phyloP scores from a whole-genome alignment of 2,797 vertebrate genomes.

The Liparis tanakae region DNA sequence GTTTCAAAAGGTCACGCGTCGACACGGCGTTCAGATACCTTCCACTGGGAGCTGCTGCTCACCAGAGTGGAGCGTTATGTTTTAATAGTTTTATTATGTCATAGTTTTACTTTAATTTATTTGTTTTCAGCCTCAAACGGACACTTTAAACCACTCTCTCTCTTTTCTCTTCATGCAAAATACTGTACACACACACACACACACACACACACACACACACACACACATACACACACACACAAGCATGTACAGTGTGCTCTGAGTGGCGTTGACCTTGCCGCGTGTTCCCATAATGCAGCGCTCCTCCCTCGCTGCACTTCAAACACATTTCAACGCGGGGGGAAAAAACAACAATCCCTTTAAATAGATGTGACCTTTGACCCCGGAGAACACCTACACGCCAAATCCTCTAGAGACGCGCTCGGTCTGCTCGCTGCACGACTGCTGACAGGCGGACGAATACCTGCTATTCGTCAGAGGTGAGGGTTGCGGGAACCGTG shows the following conservation, averaged over 20 bases:
- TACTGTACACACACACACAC: not conserved
- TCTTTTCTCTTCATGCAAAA: not conserved
- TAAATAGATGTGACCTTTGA: conserved; percentile 82
- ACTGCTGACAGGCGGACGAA: conserved; percentile 45
- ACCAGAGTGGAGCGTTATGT: no score
- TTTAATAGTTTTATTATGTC: no score
- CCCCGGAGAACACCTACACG: conserved; percentile 56
- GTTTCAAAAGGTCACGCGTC: not conserved
- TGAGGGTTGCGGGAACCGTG: no score
- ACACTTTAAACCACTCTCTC: not conserved
- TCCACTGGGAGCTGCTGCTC: not conserved
- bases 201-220: conserved; percentile 1
- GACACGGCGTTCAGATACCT: not conserved
- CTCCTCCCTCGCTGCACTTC: conserved; percentile 61
- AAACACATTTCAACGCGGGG: conserved; percentile 68
- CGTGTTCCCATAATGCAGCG: conserved; percentile 32
- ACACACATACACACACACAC: conserved; percentile 2
- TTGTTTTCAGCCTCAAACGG: not conserved
- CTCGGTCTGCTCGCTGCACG: conserved; percentile 34
- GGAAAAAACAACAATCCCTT: conserved; percentile 65
- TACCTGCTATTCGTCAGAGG: not conserved
- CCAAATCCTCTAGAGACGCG: conserved; percentile 52
- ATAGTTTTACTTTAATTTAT: no score
- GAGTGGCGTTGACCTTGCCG: conserved; percentile 66
- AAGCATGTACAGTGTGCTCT: conserved; percentile 35